Conservation (phyloP, 1,140 invertebrate genomes). For the Megalopta genalis region DNA sequence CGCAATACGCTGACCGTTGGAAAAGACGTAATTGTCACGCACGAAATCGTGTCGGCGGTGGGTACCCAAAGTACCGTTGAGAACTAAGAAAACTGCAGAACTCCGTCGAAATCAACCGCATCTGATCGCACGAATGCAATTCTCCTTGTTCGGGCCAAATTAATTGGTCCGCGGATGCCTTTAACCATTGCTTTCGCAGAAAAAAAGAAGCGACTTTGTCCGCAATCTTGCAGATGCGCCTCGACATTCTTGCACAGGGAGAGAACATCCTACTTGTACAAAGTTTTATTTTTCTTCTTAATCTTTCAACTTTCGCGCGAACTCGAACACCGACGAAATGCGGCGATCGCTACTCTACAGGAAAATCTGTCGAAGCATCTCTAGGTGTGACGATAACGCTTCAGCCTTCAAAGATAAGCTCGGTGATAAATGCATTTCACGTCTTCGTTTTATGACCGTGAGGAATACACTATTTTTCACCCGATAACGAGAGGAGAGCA, state of each 20-base stretch:
- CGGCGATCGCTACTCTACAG: too few species aligned
- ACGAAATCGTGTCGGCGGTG: background rate
- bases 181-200: background rate
- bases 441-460: too few species aligned
- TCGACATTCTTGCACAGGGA: background rate
- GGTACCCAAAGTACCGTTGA: constrained; percentile 20
- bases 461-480: too few species aligned
- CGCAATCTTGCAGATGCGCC: background rate
- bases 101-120: background rate
- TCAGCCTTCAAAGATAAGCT: too few species aligned
- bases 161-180: constrained; percentile 13
- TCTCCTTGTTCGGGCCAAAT: background rate
- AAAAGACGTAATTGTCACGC: constrained; percentile 50
- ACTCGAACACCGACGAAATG: too few species aligned
- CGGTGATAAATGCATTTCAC: too few species aligned
- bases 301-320: too few species aligned
- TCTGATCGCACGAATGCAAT: background rate
- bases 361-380: too few species aligned
- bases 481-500: too few species aligned
- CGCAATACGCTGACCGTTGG: constrained; percentile 18
- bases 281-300: too few species aligned
- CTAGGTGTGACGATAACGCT: too few species aligned
- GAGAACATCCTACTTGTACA: too few species aligned
- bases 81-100: background rate
- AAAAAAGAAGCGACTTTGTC: background rate